Conservation (phyloP, 2,797 vertebrate species). For the Tokudaia tokunoshimensis region DNA sequence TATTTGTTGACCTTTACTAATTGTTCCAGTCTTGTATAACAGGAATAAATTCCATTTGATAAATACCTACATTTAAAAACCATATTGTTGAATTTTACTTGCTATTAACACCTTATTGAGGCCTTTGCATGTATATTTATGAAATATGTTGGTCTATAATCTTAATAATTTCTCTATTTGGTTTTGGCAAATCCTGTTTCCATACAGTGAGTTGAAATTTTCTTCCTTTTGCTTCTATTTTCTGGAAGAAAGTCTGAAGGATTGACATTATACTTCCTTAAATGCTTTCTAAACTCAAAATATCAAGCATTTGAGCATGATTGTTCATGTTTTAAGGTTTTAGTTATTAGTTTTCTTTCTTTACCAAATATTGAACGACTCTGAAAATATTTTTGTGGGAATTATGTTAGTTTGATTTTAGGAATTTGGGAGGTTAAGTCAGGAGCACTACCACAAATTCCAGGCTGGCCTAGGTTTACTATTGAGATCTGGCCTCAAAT, state of each 20-base stretch:
- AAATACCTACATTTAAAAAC: not conserved
- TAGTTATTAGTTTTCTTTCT: not conserved
- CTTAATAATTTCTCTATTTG: not conserved
- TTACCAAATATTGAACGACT: not conserved
- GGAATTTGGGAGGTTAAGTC: not conserved
- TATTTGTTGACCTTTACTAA: not conserved
- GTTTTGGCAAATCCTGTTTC: not conserved
- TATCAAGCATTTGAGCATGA: not conserved
- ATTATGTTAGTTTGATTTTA: not conserved
- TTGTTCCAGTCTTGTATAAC: not conserved
- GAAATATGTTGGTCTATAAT: not conserved
- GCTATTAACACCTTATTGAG: not conserved
- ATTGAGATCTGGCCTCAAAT: not conserved
- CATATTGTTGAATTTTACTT: not conserved
- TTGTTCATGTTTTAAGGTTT: not conserved
- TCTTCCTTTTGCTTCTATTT: not conserved
- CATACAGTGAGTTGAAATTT: not conserved
- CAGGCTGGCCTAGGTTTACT: too few species aligned
- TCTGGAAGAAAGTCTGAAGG: not conserved
- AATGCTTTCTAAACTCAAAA: not conserved
- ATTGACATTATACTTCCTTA: not conserved
- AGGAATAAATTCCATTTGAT: not conserved
- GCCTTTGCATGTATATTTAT: not conserved
- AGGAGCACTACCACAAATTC: too few species aligned
- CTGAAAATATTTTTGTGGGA: not conserved